Base-by-base conservation (phyloP, 2,888 invertebrate species). In the Itoplectis maculator region DNA sequence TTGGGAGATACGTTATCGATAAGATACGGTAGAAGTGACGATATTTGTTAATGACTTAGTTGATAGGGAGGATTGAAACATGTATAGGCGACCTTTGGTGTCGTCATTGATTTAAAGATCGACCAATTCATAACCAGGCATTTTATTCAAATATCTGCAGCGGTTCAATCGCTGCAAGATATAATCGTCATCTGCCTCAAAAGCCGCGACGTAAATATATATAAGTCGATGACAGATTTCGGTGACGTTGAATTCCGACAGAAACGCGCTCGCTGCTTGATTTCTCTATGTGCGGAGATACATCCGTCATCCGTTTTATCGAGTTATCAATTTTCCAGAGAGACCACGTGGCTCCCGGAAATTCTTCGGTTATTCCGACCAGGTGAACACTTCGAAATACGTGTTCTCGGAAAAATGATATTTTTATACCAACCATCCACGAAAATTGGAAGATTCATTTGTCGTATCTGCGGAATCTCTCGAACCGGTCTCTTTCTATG, bases 281-380 rank as follows among this genome's bases (percentile, higher is more conserved):
- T 8, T n/a, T n/a, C n/a, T 37, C 37, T 59, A 35, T 61, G 18
- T 61, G 8, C 11, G 61, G 18, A 37, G 15, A 37, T 37, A 9
- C 37, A 61, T 61, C 35, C 37, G 13, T 37, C n/a, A 15, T 61
- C 37, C n/a, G 18, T 61, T 61, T 47, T 61, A 61, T 37, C 37
- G 9, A 40, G 35, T 40, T 40, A 61, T 40, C 61, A 9, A 61
- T 61, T 40, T 61, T 61, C 6, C 37, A 18, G 37, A 29, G 29
- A 29, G 7, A 8, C 18, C 61, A 40, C 3, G 15, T n/a, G 37
- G 11, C 15, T 15, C 2, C 61, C n/a, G 4, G 37, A 61, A 18
- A 61, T 40, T 61, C 8, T 0, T 9, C 37, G 15, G n/a, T n/a
- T 47, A 47, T n/a, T 47, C n/a, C 47, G 47, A 5, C 29, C 29